A percentile compares a stretch with the other conserved stretches of the same genome.
These are phyloP conservation scores for Gymnopithys bicolor DNA, from an alignment of 2,797 vertebrate species.

Conservation along the genomic window DNA sequence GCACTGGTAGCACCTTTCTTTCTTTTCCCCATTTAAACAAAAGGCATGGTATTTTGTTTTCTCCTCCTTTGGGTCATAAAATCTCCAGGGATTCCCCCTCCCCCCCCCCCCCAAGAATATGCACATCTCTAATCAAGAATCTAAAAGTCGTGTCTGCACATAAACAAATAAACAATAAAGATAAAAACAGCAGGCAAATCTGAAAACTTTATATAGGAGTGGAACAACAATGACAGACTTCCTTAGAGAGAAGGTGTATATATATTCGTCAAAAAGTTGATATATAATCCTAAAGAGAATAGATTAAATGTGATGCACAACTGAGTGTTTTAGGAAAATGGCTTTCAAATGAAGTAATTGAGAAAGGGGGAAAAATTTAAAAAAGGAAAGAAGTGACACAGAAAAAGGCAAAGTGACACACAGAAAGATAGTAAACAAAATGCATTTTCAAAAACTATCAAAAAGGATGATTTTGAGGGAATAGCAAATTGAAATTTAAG, in stretches of 20 bases:
- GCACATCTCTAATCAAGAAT: not conserved
- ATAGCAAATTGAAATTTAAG: not conserved
- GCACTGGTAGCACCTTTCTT: not conserved
- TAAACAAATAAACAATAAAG: not conserved
- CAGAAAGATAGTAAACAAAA: not conserved
- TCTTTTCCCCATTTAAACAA: not conserved
- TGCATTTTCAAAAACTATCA: not conserved
- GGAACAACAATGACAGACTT: not conserved
- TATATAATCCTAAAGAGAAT: not conserved
- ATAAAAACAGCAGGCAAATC: not conserved
- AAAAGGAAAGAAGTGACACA: not conserved
- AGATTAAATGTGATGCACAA: not conserved
- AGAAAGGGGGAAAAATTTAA: not conserved
- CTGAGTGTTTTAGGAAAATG: not conserved
- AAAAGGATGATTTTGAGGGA: not conserved
- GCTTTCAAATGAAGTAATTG: not conserved
- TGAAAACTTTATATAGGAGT: not conserved
- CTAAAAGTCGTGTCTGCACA: not conserved
- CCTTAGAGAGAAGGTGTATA: not conserved
- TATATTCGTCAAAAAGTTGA: not conserved
- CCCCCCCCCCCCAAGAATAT: not conserved
- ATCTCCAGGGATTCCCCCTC: not conserved
- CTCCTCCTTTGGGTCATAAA: not conserved
- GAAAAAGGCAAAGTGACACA: not conserved
- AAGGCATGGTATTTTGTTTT: not conserved